Percentiles rank a stretch among this genome's conserved stretches.
Evolutionary conservation across 2,888 invertebrate genomes (phyloP).

Genomic region (Hemistola chrysoprasaria): DNA sequence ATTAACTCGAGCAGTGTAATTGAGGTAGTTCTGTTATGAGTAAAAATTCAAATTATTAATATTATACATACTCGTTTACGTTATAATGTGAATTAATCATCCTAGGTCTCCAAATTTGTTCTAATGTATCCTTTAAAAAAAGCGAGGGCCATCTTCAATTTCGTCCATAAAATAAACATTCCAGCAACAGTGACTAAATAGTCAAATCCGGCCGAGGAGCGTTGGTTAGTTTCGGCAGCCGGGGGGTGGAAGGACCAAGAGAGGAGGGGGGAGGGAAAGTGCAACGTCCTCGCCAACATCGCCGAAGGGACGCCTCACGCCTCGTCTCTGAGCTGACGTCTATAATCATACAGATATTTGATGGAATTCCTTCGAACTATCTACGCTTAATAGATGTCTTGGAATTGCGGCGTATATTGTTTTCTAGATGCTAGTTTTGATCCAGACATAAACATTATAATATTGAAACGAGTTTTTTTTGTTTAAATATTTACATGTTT

Average conservation of each 20-base stretch:
- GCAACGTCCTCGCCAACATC: conserved; percentile 81
- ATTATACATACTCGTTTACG: no score
- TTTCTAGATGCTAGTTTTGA: not conserved
- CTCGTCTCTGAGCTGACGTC: conserved; percentile 49
- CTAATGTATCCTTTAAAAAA: conserved; percentile 14
- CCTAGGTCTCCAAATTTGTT: not conserved
- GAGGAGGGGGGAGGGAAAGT: conserved; percentile 60
- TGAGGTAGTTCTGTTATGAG: no score
- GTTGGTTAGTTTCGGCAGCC: conserved; percentile 74
- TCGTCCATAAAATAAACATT: conserved; percentile 45
- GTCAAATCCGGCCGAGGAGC: conserved; percentile 69
- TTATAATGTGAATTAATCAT: no score
- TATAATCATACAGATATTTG: conserved; percentile 24
- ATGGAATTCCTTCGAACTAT: conserved; percentile 26
- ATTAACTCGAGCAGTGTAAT: no score
- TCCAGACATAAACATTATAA: no score
- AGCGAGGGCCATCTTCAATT: conserved; percentile 26
- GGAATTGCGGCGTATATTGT: conserved; percentile 6
- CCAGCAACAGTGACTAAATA: conserved; percentile 63
- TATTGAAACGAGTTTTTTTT: not conserved
- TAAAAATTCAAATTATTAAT: no score
- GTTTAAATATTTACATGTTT: no score
- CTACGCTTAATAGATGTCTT: conserved; percentile 9
- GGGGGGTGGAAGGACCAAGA: conserved; percentile 65
- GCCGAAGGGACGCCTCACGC: conserved; percentile 61